Conservation (phyloP, 2,888 invertebrate species). For the Dryocosmus kuriphilus region DNA sequence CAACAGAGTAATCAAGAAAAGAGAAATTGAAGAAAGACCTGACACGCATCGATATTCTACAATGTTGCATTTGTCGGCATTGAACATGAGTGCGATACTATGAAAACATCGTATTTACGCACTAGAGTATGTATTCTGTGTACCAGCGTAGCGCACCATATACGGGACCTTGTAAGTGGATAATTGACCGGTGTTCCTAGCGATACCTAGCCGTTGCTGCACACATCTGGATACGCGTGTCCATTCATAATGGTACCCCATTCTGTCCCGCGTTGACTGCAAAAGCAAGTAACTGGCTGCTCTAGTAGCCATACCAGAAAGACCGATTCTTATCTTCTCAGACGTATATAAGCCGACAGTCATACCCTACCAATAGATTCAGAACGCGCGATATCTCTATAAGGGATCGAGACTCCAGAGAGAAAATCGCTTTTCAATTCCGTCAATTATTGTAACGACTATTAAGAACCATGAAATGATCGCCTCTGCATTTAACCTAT, state of each 20-base stretch:
- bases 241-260: slow-evolving; percentile 51
- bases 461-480: background rate
- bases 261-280: slow-evolving; percentile 38
- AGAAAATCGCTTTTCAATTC: background rate
- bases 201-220: slow-evolving; percentile 1
- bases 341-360: slow-evolving; percentile 56
- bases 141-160: slow-evolving; percentile 33
- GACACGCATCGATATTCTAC: background rate
- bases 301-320: slow-evolving; percentile 58
- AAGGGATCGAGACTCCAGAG: slow-evolving; percentile 57
- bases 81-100: slow-evolving; percentile 9
- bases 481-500: background rate
- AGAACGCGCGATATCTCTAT: slow-evolving; percentile 63
- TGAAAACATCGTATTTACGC: background rate
- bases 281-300: slow-evolving; percentile 44
- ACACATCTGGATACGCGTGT: slow-evolving; percentile 33
- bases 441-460: background rate
- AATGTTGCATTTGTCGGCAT: slow-evolving; percentile 6
- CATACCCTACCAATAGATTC: slow-evolving; percentile 58
- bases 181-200: slow-evolving; percentile 49
- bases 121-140: background rate
- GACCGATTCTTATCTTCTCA: slow-evolving; percentile 63
- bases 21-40: background rate
- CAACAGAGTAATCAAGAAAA: too few relatives aligned
- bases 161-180: slow-evolving; percentile 50